Percentiles rank a stretch among this genome's conserved stretches.
phyloP scores from a whole-genome alignment of 2,888 invertebrate genomes.

The Nemotelus pantherinus region DNA sequence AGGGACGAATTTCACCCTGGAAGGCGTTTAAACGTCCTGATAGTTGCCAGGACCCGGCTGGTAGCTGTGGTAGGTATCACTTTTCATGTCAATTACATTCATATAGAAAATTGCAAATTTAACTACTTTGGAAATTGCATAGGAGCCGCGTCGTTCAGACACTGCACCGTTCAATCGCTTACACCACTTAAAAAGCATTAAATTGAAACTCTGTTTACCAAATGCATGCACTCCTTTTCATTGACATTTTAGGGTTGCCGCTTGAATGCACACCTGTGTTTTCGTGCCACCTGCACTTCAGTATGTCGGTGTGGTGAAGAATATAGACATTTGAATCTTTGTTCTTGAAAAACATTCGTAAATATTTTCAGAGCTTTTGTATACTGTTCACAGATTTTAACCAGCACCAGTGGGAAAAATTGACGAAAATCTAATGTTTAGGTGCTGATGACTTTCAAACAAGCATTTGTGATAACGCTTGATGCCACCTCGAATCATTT shows the following conservation, averaged over 20 bases:
- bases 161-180: constrained; percentile 32
- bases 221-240: constrained; percentile 40
- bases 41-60: constrained; percentile 21
- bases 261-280: constrained; percentile 34
- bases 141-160: constrained; percentile 3
- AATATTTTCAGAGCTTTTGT: not conserved
- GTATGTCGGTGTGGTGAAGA: not conserved
- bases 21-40: constrained; percentile 13
- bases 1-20: constrained; percentile 19
- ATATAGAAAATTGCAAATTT: constrained; percentile 44
- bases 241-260: not conserved
- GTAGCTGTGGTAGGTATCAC: constrained; percentile 39
- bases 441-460: too few relatives aligned
- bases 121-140: constrained; percentile 40
- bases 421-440: too few relatives aligned
- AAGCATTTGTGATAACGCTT: too few relatives aligned
- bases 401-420: too few relatives aligned
- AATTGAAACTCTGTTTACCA: constrained; percentile 40
- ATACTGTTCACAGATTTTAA: too few relatives aligned
- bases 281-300: constrained; percentile 17
- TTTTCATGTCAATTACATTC: constrained; percentile 43
- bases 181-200: constrained; percentile 43
- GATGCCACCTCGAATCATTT: not conserved
- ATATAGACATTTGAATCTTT: not conserved
- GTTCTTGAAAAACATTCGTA: not conserved